Base-by-base conservation (phyloP, 2,888 invertebrate genomes). In the Drosophila quinaria region DNA sequence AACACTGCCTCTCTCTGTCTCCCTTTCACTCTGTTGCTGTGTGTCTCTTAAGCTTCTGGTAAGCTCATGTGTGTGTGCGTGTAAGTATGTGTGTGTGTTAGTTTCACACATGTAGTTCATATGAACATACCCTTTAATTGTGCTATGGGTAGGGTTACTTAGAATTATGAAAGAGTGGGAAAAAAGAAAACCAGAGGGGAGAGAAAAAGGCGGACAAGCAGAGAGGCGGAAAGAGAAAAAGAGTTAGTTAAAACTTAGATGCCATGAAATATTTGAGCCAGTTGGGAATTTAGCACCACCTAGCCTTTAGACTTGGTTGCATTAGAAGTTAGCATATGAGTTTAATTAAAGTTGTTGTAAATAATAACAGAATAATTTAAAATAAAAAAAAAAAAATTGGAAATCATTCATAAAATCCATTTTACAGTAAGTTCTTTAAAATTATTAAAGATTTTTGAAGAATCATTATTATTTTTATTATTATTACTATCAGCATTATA, bases 31-130 rank as follows among this genome's bases (percentile, higher is more conserved):
- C 15, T 25, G 13, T 19, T 2, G 11, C 19, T 42, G 22, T 44
- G 44, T 47, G 58, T 17, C 29, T 58, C 37, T 49, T 49, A 59
- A 59, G 58, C 58, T 59, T 31, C 60, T 60, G 60, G n/a, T 33
- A 60, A 60, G 60, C 13, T 42, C 11, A 25, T 39, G 9, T 37
- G n/a, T 44, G 46, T 47, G 47, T 33, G 44, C 29, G 22, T 22
- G 22, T 22, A 22, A 22, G 22, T 22, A 22, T 31, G 13, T 22
- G 10, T 41, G 5, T 37, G 25, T 47, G 49, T 55, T 29, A 51
- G 37, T 39, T 51, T 44, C 10, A 39, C 19, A 51, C 17, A 8
- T n/a, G 6, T 44, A 19, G 42, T 22, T 42, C 19, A 44, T n/a
- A 55, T 55, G 33, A 31, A 22, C n/a, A 55, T 55, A 42, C 55